These are phyloP conservation scores for Poecilia picta DNA, from an alignment of 2,797 vertebrate genomes.

Conservation along the genomic window DNA sequence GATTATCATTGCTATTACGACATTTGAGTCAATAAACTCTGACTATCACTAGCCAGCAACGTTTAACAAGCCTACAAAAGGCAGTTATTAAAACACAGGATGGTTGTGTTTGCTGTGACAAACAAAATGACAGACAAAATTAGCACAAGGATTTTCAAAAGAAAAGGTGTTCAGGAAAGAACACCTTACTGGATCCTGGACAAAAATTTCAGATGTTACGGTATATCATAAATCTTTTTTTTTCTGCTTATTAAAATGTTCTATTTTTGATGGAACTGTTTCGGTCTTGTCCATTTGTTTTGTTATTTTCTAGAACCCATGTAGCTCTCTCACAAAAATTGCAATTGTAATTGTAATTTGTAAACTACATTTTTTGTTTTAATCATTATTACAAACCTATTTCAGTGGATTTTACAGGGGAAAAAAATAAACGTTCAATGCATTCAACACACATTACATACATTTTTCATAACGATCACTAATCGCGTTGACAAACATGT, in stretches of 20 bases:
- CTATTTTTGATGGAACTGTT: neutral
- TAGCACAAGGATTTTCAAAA: neutral
- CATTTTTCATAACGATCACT: neutral
- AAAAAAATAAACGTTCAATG: neutral
- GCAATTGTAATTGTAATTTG: too few species aligned
- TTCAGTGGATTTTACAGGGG: neutral
- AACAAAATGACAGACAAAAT: neutral
- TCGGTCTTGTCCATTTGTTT: neutral
- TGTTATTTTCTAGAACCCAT: too few species aligned
- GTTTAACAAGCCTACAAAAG: neutral
- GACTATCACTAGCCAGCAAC: neutral
- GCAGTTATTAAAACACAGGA: neutral
- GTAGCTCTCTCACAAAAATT: too few species aligned
- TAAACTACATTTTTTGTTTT: too few species aligned
- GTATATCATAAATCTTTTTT: neutral
- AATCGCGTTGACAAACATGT: slow-evolving; percentile 1
- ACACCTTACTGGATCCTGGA: neutral
- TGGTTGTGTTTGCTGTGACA: neutral
- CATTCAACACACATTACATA: neutral
- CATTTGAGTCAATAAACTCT: neutral
- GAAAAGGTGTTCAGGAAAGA: neutral
- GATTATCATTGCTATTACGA: neutral
- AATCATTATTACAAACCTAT: neutral
- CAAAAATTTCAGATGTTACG: neutral
- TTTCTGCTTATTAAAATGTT: neutral